Conservation (phyloP, 2,888 invertebrate genomes). For the Eupithecia insigniata region DNA sequence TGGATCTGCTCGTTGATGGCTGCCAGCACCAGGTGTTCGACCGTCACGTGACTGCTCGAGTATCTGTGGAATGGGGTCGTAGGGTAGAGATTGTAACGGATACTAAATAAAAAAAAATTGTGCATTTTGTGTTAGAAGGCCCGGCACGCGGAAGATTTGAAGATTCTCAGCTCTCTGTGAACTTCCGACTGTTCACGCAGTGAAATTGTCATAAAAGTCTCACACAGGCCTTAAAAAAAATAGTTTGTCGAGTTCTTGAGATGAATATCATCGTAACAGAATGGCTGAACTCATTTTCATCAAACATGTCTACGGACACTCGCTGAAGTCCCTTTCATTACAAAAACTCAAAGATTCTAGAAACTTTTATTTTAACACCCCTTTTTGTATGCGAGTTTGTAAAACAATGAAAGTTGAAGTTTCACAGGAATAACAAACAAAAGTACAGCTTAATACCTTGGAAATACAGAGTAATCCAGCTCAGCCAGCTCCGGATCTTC, state of each 20-base stretch:
- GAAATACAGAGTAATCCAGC: slow-evolving; percentile 77
- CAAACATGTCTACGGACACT: not conserved
- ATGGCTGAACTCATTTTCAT: not conserved
- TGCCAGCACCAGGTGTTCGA: slow-evolving; percentile 93
- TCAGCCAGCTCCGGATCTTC: slow-evolving; percentile 85
- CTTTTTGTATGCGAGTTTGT: too few species aligned
- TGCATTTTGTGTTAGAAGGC: too few species aligned
- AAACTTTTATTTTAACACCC: too few species aligned
- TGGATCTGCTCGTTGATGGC: slow-evolving; percentile 94
- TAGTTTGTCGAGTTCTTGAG: too few species aligned
- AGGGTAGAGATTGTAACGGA: not conserved
- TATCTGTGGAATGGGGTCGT: slow-evolving; percentile 58
- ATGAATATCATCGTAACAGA: not conserved
- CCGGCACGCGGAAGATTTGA: not conserved
- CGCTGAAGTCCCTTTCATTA: not conserved
- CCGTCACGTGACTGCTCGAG: slow-evolving; percentile 83
- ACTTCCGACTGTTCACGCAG: too few species aligned
- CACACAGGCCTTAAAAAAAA: too few species aligned
- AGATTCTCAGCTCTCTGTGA: too few species aligned
- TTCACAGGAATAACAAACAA: not conserved
- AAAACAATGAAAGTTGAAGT: too few species aligned
- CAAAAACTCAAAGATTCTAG: too few species aligned
- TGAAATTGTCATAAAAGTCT: too few species aligned
- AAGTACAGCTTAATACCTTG: slow-evolving; percentile 60
- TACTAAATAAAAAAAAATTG: not conserved